A percentile compares a stretch with the other conserved stretches of the same genome.
phyloP scores from a whole-genome alignment of 2,113 vertebrate genomes.

The Ursus arctos region DNA sequence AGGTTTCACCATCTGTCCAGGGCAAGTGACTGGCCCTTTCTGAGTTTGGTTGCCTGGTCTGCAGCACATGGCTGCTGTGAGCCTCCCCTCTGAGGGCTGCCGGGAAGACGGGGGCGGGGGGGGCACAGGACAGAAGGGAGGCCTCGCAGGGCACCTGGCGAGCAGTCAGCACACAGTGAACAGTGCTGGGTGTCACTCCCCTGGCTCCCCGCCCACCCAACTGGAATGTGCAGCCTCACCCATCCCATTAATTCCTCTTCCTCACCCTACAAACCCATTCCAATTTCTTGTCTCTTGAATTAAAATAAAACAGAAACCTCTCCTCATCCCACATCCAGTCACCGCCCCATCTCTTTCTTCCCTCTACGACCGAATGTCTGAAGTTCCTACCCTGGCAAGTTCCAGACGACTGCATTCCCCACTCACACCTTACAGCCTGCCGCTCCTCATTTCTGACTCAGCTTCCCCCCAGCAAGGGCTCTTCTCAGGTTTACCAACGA shows the following conservation, averaged over 20 bases:
- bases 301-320: not conserved
- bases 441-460: not conserved
- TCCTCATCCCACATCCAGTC: not conserved
- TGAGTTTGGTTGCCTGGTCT: not conserved
- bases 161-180: not conserved
- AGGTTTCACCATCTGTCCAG: not conserved
- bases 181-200: not conserved
- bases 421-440: not conserved
- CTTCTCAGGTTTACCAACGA: not conserved
- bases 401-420: fast-evolving
- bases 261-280: not conserved
- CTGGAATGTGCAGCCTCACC: not conserved
- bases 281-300: not conserved
- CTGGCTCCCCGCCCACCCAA: not conserved
- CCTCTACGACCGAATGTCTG: not conserved
- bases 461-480: not conserved
- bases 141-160: fast-evolving
- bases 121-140: fast-evolving
- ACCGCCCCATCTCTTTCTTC: not conserved
- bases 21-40: not conserved
- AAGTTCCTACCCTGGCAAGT: not conserved
- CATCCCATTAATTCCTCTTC: not conserved
- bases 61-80: not conserved
- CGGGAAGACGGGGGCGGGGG: too few species aligned
- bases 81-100: not conserved